A percentile compares a stretch with the other conserved stretches of the same genome.
Evolutionary conservation across 2,113 vertebrate species (phyloP).

Genomic region (human): DNA sequence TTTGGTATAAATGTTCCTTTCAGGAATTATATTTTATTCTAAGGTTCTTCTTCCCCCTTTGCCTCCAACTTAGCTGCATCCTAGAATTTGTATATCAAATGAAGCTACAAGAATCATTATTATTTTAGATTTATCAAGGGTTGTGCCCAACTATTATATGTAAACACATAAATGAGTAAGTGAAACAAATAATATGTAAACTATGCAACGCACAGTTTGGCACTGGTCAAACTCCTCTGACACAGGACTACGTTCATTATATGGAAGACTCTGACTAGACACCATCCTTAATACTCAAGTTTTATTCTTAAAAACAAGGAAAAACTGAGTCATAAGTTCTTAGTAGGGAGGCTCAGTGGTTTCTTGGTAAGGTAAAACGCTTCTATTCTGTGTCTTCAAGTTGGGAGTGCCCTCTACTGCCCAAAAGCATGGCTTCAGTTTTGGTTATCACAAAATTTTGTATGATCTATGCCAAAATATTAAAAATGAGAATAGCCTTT

Average conservation of each 20-base stretch:
- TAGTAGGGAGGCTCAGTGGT: not conserved
- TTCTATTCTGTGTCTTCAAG: not conserved
- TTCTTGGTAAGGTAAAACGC: not conserved
- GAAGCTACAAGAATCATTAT: not conserved
- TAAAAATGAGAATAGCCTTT: not conserved
- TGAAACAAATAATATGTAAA: conserved; percentile 1
- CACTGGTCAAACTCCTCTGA: not conserved
- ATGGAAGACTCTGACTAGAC: not conserved
- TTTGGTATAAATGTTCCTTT: conserved; percentile 64
- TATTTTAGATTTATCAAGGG: conserved; percentile 13
- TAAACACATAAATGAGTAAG: not conserved
- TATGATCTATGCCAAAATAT: conserved; percentile 38
- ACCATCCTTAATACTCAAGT: not conserved
- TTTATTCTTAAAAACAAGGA: conserved; percentile 27
- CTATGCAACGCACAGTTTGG: not conserved
- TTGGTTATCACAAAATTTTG: conserved; percentile 51
- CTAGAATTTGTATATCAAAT: conserved; percentile 40
- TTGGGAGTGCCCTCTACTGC: conserved; percentile 70
- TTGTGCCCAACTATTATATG: not conserved
- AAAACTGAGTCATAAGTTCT: conserved; percentile 14
- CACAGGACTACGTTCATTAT: not conserved
- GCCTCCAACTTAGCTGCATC: conserved; percentile 34
- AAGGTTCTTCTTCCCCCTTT: conserved; percentile 11
- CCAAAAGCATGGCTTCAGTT: not conserved
- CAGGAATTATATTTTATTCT: conserved; percentile 54